A percentile compares a stretch with the other conserved stretches of the same genome.
Conservation (phyloP, 2,113 vertebrate species). For the crab-eating macaque (Macaca fascicularis) region DNA sequence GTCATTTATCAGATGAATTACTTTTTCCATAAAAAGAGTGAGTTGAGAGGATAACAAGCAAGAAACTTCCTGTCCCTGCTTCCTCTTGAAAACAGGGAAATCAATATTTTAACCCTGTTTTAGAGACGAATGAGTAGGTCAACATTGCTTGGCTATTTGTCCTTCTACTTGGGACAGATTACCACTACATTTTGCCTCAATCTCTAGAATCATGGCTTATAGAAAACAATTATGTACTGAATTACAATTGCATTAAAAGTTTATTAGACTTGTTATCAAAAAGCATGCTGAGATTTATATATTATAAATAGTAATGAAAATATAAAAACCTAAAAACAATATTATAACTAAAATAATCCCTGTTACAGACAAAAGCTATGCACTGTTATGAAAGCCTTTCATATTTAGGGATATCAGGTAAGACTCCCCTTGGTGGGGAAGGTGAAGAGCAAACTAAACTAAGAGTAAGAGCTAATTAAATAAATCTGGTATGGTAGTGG, state of each 20-base stretch:
- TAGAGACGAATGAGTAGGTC: neutral
- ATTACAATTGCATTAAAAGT: neutral
- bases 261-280: neutral
- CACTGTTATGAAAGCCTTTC: neutral
- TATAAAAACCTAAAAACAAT: neutral
- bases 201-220: neutral
- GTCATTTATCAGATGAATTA: neutral
- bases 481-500: neutral
- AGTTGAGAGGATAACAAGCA: neutral
- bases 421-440: neutral
- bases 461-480: neutral
- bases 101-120: neutral
- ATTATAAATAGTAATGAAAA: neutral
- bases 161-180: neutral
- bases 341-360: neutral
- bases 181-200: neutral
- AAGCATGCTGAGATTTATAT: too few relatives aligned
- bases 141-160: neutral
- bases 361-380: neutral
- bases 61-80: too few relatives aligned
- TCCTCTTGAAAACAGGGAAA: neutral
- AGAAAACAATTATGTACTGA: neutral
- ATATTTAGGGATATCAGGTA: neutral
- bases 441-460: neutral
- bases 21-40: neutral